Evolutionary conservation across 2,797 vertebrate genomes (phyloP).

Genomic region (Enteromius afrohamiltoni): DNA sequence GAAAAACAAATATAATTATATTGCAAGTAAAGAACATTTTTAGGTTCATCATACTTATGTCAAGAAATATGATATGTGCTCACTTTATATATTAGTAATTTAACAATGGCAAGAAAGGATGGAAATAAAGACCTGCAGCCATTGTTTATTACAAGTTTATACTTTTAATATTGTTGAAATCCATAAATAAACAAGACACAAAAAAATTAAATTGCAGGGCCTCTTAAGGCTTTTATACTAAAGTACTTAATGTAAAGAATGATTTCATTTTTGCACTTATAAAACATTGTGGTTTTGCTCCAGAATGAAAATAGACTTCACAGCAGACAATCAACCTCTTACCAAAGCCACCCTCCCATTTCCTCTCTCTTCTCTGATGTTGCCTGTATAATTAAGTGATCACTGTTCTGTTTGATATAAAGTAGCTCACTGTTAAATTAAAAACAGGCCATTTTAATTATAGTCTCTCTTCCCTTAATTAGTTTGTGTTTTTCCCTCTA

Average conservation of each 20-base stretch:
- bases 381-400: slow-evolving; percentile 66
- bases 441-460: slow-evolving; percentile 60
- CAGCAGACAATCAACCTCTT: neutral
- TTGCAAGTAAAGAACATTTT: neutral
- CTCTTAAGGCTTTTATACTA: neutral
- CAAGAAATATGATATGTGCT: too few relatives aligned
- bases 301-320: slow-evolving; percentile 15
- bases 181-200: neutral
- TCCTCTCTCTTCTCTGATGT: slow-evolving; percentile 22
- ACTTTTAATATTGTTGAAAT: neutral
- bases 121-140: neutral
- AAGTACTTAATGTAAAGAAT: slow-evolving; percentile 12
- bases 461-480: slow-evolving; percentile 54
- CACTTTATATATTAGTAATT: neutral
- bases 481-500: slow-evolving; percentile 50
- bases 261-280: neutral
- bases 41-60: neutral
- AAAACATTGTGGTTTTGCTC: neutral
- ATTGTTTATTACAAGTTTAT: neutral
- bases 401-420: slow-evolving; percentile 67
- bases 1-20: neutral
- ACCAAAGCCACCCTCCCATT: neutral
- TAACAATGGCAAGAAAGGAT: neutral
- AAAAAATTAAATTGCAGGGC: neutral
- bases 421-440: slow-evolving; percentile 56